Evolutionary conservation across 2,888 invertebrate species (phyloP).

Genomic region (Eudasyphora cyanicolor): DNA sequence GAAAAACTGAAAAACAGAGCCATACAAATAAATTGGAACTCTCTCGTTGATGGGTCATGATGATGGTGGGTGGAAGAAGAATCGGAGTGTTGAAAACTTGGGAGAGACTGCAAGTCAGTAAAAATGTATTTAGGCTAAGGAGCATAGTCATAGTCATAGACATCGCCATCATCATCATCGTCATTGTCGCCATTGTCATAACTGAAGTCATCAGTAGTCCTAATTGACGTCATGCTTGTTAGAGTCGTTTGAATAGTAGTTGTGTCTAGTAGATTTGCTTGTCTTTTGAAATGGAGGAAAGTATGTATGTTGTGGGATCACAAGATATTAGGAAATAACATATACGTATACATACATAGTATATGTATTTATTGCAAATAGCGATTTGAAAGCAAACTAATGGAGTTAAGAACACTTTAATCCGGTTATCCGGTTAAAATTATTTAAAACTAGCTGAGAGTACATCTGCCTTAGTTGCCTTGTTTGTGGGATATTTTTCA

Average conservation of each 20-base stretch:
- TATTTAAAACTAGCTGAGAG: too few species aligned
- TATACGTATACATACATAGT: too few species aligned
- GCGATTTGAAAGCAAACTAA: too few species aligned
- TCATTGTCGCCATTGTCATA: not conserved
- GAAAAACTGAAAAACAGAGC: not conserved
- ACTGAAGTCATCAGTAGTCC: not conserved
- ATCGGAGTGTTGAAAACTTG: not conserved
- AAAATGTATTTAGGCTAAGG: not conserved
- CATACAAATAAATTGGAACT: not conserved
- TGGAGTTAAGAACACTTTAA: too few species aligned
- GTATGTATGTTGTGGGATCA: too few species aligned
- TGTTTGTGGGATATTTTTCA: too few species aligned
- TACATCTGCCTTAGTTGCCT: too few species aligned
- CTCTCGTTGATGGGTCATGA: not conserved
- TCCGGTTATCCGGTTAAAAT: too few species aligned
- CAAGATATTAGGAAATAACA: too few species aligned
- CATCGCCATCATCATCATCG: not conserved
- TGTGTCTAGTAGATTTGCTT: not conserved
- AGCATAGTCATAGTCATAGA: not conserved
- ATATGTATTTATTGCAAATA: too few species aligned
- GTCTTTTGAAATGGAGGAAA: too few species aligned
- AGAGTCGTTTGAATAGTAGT: not conserved
- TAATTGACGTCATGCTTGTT: constrained; percentile 8
- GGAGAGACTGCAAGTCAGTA: too few species aligned
- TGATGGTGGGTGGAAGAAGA: not conserved